Evolutionary conservation across 2,113 vertebrate species (phyloP).

Genomic region (Gavialis gangeticus): DNA sequence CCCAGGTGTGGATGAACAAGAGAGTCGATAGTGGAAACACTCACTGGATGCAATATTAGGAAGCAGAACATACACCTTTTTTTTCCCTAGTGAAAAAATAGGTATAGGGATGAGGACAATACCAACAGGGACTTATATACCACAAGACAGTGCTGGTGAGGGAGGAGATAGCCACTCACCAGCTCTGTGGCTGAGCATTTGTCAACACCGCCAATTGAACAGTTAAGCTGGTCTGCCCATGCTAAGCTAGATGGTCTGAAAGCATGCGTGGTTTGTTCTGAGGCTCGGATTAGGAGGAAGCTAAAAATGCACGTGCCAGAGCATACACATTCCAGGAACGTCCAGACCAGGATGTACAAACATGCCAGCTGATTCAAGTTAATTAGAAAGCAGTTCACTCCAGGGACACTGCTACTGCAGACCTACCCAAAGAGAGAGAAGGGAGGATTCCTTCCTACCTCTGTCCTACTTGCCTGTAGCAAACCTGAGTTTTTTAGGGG

Average conservation of each 20-base stretch:
- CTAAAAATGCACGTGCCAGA: fast-evolving
- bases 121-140: background rate
- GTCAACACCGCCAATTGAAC: background rate
- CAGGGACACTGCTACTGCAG: fast-evolving
- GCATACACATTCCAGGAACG: conserved; percentile 10
- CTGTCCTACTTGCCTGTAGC: no score
- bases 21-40: background rate
- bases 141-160: background rate
- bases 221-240: background rate
- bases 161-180: background rate
- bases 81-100: background rate
- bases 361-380: background rate
- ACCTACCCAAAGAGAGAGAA: background rate
- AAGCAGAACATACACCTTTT: background rate
- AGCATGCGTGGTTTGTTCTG: conserved; percentile 15
- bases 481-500: no score
- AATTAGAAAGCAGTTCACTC: background rate
- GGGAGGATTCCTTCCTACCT: background rate
- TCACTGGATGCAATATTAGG: background rate
- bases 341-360: conserved; percentile 31
- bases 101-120: fast-evolving
- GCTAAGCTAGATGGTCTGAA: background rate
- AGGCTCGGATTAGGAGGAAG: conserved; percentile 6
- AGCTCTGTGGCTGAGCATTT: background rate
- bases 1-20: background rate